Conservation (phyloP, 2,797 vertebrate species). For the Mormyrus hasselquistii region DNA sequence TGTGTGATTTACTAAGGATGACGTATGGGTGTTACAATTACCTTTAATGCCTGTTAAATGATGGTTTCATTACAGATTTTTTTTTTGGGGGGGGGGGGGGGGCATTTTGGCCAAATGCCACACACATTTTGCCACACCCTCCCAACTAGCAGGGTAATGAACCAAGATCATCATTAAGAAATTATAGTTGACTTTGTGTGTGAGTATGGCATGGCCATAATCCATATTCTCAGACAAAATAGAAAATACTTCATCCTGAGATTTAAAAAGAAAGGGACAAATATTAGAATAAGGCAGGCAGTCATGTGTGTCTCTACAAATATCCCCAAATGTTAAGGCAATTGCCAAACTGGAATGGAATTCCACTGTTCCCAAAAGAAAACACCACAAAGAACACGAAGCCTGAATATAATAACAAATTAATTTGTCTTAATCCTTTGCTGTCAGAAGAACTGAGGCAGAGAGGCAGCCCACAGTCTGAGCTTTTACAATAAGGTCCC, state of each 20-base stretch:
- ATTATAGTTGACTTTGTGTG: not conserved
- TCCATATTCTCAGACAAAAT: not conserved
- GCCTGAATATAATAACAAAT: constrained; percentile 6
- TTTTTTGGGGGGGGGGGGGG: not conserved
- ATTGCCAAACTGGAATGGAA: not conserved
- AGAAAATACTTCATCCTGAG: not conserved
- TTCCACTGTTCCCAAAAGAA: not conserved
- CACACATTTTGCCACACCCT: not conserved
- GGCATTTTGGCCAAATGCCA: not conserved
- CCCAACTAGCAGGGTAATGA: not conserved
- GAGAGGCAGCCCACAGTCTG: not conserved
- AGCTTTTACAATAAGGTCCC: not conserved
- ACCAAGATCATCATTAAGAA: not conserved
- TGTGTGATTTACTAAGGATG: not conserved
- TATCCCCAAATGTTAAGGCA: not conserved
- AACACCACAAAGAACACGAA: not conserved
- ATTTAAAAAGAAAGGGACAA: not conserved
- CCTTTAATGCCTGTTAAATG: not conserved
- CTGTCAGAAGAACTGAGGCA: not conserved
- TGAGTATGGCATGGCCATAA: not conserved
- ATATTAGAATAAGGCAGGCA: not conserved
- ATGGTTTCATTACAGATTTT: not conserved
- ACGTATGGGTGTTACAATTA: not conserved
- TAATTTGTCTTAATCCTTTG: not conserved
- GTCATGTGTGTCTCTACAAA: not conserved